phyloP scores from a whole-genome alignment of 2,113 vertebrate species.

The Ceyx margarethae region DNA sequence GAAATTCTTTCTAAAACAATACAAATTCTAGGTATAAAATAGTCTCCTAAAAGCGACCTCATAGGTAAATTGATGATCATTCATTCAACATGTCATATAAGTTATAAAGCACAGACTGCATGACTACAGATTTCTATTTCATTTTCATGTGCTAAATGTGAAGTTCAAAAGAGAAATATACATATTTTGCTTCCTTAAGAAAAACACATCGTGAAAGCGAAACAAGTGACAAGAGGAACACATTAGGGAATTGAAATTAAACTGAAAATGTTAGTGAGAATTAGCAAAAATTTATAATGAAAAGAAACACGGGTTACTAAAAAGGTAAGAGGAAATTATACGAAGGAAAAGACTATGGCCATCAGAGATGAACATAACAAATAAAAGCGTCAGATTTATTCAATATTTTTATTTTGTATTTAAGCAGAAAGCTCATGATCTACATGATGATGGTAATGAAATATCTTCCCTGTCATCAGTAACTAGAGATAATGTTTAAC shows the following conservation, averaged over 20 bases:
- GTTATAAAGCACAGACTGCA: not conserved
- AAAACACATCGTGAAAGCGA: not conserved
- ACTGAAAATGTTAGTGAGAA: not conserved
- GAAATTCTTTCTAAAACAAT: slow-evolving; percentile 48
- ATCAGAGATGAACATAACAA: not conserved
- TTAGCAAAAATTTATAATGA: not conserved
- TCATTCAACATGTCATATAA: not conserved
- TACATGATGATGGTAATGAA: not conserved
- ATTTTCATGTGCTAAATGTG: not conserved
- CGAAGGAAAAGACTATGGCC: not conserved
- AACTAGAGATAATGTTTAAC: not conserved
- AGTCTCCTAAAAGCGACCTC: not conserved
- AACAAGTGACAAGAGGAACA: not conserved
- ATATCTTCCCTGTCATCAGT: not conserved
- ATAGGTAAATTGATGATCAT: not conserved
- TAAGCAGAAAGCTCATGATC: not conserved
- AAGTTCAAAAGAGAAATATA: not conserved
- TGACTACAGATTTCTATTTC: not conserved
- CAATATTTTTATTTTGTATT: not conserved
- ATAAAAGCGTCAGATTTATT: not conserved
- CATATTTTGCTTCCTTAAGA: not conserved
- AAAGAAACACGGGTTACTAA: not conserved
- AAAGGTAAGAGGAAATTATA: not conserved
- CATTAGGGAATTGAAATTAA: not conserved
- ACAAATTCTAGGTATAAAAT: not conserved